Evolutionary conservation across 2,113 vertebrate genomes (phyloP).

Genomic region (Odontophorus gujanensis): DNA sequence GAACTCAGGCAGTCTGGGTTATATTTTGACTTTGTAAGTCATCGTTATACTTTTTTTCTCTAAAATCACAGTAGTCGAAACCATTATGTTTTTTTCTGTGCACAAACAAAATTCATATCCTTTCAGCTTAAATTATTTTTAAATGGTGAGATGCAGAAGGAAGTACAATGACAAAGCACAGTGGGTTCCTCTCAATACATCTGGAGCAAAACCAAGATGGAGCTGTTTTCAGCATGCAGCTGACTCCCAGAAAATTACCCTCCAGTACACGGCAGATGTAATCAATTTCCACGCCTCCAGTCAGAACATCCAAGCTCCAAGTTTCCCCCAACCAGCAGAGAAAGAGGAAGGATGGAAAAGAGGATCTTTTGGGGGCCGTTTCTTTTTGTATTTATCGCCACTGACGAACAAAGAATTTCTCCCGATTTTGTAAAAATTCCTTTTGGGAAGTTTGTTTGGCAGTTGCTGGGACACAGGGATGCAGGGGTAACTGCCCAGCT

Average conservation of each 20-base stretch:
- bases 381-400: neutral
- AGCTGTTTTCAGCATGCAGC: conserved; percentile 45
- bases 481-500: neutral
- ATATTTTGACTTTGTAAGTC: conserved; percentile 34
- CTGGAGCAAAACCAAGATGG: conserved; percentile 56
- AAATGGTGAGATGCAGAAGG: conserved; percentile 28
- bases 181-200: conserved; percentile 35
- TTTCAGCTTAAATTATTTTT: conserved; percentile 55
- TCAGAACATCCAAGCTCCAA: conserved; percentile 6
- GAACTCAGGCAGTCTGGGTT: neutral
- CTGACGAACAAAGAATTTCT: neutral
- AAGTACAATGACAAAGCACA: conserved; percentile 55
- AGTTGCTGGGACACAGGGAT: neutral
- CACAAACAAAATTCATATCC: conserved; percentile 55
- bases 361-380: neutral
- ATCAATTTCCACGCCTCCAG: conserved; percentile 51
- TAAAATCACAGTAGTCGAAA: conserved; percentile 11
- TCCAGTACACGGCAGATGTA: conserved; percentile 18
- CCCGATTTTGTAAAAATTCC: neutral
- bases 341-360: conserved; percentile 15
- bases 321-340: conserved; percentile 8
- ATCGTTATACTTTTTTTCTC: conserved; percentile 30
- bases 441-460: neutral
- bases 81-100: neutral
- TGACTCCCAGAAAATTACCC: conserved; percentile 57